phyloP scores from a whole-genome alignment of 2,888 invertebrate species.

The Stenodera caucasica region DNA sequence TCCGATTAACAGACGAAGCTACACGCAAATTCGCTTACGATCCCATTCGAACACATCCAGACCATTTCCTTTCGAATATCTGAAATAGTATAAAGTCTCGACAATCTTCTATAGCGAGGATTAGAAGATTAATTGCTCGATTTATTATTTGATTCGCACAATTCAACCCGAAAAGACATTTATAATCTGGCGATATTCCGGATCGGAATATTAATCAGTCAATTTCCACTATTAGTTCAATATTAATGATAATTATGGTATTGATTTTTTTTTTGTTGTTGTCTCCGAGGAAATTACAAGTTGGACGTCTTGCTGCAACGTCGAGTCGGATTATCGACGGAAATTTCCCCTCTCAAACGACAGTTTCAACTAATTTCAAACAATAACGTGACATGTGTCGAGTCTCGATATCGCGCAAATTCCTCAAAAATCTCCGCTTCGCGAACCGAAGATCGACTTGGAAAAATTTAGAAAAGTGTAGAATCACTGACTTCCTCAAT shows the following conservation, averaged over 20 bases:
- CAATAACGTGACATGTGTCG: not conserved
- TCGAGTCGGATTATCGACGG: constrained; percentile 32
- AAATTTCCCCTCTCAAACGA: constrained; percentile 26
- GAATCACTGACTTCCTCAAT: too few relatives aligned
- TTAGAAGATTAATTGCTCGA: not conserved
- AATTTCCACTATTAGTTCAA: too few relatives aligned
- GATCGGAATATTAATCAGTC: too few relatives aligned
- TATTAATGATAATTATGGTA: too few relatives aligned
- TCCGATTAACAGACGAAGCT: not conserved
- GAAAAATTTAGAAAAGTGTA: too few relatives aligned
- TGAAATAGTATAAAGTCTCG: not conserved
- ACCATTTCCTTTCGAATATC: not conserved
- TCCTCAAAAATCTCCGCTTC: too few relatives aligned
- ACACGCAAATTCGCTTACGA: constrained; percentile 7
- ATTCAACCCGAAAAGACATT: too few relatives aligned
- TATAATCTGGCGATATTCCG: too few relatives aligned
- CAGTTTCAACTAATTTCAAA: constrained; percentile 25
- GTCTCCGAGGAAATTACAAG: constrained; percentile 35
- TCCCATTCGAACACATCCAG: not conserved
- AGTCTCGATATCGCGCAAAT: too few relatives aligned
- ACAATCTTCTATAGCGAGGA: not conserved
- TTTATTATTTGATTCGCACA: not conserved
- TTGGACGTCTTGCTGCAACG: constrained; percentile 28
- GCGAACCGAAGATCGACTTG: too few relatives aligned
- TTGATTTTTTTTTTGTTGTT: constrained; percentile 27